Base-by-base conservation (phyloP, 2,113 vertebrate genomes). In the Microcebus jonahi region DNA sequence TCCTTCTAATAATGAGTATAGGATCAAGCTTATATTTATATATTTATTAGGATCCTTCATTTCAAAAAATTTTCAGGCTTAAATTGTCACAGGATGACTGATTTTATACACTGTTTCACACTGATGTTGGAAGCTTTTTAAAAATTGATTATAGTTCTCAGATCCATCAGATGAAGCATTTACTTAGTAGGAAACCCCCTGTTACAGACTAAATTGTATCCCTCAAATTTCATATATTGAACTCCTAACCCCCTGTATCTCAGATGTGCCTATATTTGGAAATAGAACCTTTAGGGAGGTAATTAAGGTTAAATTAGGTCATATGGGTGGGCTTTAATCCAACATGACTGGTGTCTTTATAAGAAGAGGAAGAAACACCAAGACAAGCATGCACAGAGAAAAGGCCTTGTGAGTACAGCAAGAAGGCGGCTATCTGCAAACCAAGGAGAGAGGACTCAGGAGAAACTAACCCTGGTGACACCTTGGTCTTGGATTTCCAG, bases 41-140 rank as follows among this genome's bases (percentile, higher is more conserved):
- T 81, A 53, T 81, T 95, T 80, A 85, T 81, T 94, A 85, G 39
- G 29, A 68, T 27, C 81, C 23, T 95, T 76, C 45, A 71, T 95
- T 94, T 84, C 10, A 81, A 92, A 94, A 81, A 70, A 29, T 92
- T 70, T 77, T 90, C n/a, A 53, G 75, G 39, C 7, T 81, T 92
- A 81, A 73, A 29, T 86, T 57, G 75, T 75, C 29, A 71, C 39
- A 13, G 3, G 25, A 80, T 70, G 23, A 48, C 21, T 45, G 50
- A 55, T 83, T 96, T 91, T 81, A 89, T 34, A 65, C 34, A 95
- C 36, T 11, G 29, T 85, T 94, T 91, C 71, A 82, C 8, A 29
- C 4, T 75, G 65, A 91, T 91, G 20, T 61, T 76, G 59, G 34
- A 59, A 85, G 50, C 31, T 84, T 89, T 91, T 57, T 34, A 1